Evolutionary conservation across 2,797 vertebrate species (phyloP), one percentile per base, ranked within the genome.

Genomic region (Eulemur coronatus): DNA sequence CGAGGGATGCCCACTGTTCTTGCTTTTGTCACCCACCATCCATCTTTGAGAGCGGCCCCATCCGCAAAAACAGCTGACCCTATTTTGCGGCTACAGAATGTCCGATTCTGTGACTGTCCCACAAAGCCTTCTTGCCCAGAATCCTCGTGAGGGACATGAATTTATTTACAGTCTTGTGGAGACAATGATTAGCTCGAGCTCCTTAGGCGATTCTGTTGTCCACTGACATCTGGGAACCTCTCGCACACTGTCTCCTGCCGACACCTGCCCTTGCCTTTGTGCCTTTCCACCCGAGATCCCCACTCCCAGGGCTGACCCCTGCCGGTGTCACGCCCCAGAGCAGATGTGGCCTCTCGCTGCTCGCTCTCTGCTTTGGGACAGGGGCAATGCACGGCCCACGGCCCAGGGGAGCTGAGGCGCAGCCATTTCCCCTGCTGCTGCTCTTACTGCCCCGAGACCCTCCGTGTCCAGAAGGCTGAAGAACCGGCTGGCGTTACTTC

Each of bases 281-380:
- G 50, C 9, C 11, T 78, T 72, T 5, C 33, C 52, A 10, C 67
- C 38, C 41, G 1, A 5, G 11, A 41, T 6, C 20, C 35, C 33
- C 5, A 43, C 4, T 6, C 8, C 76, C 33, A 24, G 1, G 81
- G 30, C 50, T n/a, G 4, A 30, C 15, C 18, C 35, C 33, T 3
- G 13, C 0, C 2, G 52, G 33, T 10, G 0, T 18, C 30, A 33
- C 12, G 15, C 2, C 84, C 89, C 5, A 2, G 1, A 0, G 5
- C 0, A 20, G 26, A 73, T 0, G 0, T 12, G 28, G 30, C 67
- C 13, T 94, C 61, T 79, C 20, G 5, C 0, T 1, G 2, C 7
- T 50, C 61, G 10, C 22, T 30, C 10, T 26, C 48, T 33, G 41
- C 48, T 26, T 70, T 48, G 52, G 43, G 57, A 7, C 3, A 65